A percentile compares a stretch with the other conserved stretches of the same genome.
phyloP scores from a whole-genome alignment of 2,888 invertebrate genomes.

The Andrena flavipes region DNA sequence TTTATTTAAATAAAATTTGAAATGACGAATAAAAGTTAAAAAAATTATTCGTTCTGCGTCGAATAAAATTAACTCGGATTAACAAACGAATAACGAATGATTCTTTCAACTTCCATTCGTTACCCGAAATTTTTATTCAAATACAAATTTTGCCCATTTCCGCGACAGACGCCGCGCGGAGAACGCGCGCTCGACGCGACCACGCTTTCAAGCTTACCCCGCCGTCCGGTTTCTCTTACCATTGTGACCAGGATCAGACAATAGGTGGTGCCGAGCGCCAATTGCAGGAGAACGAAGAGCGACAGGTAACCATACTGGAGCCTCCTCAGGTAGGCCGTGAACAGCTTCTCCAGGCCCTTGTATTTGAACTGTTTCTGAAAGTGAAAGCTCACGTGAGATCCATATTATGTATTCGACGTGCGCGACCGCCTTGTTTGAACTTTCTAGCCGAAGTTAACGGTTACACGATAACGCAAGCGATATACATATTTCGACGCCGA shows the following conservation, averaged over 20 bases:
- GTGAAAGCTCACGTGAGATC: conserved; percentile 59
- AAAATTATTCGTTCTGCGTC: no score
- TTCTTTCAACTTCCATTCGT: no score
- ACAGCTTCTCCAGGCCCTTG: conserved; percentile 91
- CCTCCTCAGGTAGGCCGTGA: conserved; percentile 91
- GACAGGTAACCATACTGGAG: conserved; percentile 92
- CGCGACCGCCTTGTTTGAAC: conserved; percentile 44
- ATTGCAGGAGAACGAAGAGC: conserved; percentile 90
- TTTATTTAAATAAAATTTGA: no score
- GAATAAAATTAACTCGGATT: no score
- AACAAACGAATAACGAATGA: no score
- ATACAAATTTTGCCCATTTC: no score
- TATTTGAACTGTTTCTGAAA: conserved; percentile 91
- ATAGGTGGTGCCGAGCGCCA: conserved; percentile 88
- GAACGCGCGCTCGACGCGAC: no score
- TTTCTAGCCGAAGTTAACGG: conserved; percentile 36
- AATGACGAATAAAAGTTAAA: no score
- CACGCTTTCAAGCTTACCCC: no score
- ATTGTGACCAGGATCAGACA: conserved; percentile 86
- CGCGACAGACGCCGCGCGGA: no score
- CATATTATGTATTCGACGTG: conserved; percentile 40
- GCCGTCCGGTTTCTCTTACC: conserved; percentile 78
- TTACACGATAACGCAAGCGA: neutral
- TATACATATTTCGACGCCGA: conserved; percentile 15
- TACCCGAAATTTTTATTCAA: no score